Evolutionary conservation across 2,888 invertebrate species (phyloP), one percentile per base, ranked within the genome.

Genomic region (Acanthoscelides obtectus): DNA sequence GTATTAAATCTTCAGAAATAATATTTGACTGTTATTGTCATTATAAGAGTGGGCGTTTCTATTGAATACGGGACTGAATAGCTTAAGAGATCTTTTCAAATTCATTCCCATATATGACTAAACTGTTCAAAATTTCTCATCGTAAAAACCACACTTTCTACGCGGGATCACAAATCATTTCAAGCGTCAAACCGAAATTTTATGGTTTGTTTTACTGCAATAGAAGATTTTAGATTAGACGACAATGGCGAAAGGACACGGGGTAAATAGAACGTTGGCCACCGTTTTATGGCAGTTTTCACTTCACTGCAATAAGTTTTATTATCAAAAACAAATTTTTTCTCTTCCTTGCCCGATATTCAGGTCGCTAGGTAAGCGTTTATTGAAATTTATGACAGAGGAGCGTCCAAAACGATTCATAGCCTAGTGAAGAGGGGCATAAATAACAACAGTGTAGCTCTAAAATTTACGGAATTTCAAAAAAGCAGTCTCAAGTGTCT

Each of bases 261-360:
- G 72, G 68, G 71, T 72, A 70, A 75, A 75, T 75, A 70, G 69
- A 72, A 63, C 65, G 71, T 72, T 75, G 77, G 77, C 78, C 79
- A 79, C 76, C 75, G 77, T 78, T 76, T 78, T 78, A 79, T 73
- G 79, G 73, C 74, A 74, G 78, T 72, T 79, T 78, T 78, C 77
- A 77, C 78, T 78, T 75, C 70, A 22, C 67, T 45, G 45, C 45
- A 45, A 45, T 45, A 45, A 45, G 45, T 45, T 45, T 45, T 45
- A 45, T 12, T 45, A 45, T 45, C 45, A 45, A 45, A 45, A 45
- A 45, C 45, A 17, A 45, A 45, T 45, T 76, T 73, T 77, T 72
- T 76, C 72, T 75, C 74, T 70, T 45, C 45, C 17, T 6, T 45
- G 45, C 17, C 45, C 45, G 75, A 77, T 75, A 78, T 78, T 77